Base-by-base conservation (phyloP, 2,113 vertebrate species). In the Vidua macroura region DNA sequence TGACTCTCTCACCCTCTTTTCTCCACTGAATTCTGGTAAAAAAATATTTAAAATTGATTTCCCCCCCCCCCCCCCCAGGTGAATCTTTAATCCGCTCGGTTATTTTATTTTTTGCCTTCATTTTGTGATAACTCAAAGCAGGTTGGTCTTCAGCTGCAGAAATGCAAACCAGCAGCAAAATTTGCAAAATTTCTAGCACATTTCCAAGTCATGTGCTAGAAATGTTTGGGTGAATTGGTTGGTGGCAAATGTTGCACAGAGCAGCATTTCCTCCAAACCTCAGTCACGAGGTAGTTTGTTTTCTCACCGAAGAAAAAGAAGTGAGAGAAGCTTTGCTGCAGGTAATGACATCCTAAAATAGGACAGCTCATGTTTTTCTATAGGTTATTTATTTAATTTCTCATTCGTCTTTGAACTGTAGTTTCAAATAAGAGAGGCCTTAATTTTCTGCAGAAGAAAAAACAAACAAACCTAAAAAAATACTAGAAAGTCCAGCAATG, bases 211-310 rank as follows among this genome's bases (percentile, higher is more conserved):
- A 76, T 58, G 28, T 23, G 8, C 67, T 18, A 31, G 53, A 95
- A 95, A 92, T 48, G 87, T 87, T 49, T 85, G 84, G 67, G 87
- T 58, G 90, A 66, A 37, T 79, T 89, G 81, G 75, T 23, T 56
- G 2, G 2, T 1, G 39, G 91, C 46, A 49, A 79, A 69, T 58
- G 72, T 44, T 96, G 94, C 82, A 83, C 46, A 95, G 70, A 94
- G 92, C 91, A 91, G 93, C 88, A 63, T 83, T 95, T 96, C 90
- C 66, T 79, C 20, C 85, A 72, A 39, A 66, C 86, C 91, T 95
- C 93, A 85, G 17, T 85, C 81, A 87, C 90, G 88, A 69, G 84
- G 58, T 31, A 31, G 39, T 74, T 93, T 86, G 74, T 87, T 89
- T 93, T 76, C 94, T 95, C 84, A 91, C 28, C 8, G 5, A 53